phyloP scores from a whole-genome alignment of 1,140 invertebrate genomes.

The Colletes gigas region DNA sequence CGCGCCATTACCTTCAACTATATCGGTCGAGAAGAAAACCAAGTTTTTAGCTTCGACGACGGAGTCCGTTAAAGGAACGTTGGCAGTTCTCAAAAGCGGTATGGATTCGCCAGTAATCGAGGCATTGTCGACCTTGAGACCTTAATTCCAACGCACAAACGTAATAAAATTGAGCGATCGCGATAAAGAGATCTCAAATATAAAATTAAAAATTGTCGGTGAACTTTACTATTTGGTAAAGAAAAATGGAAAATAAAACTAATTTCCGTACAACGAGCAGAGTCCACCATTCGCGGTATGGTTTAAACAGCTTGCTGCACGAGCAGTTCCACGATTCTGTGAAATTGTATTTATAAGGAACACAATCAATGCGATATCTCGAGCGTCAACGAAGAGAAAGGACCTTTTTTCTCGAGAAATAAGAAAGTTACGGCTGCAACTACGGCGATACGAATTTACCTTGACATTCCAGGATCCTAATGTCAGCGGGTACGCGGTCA shows the following conservation, averaged over 20 bases:
- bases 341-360: constrained; percentile 20
- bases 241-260: no score
- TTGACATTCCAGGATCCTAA: constrained; percentile 86
- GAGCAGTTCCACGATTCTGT: background rate
- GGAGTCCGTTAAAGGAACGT: constrained; percentile 95
- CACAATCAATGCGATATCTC: constrained; percentile 44
- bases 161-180: no score
- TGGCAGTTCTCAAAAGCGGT: constrained; percentile 92
- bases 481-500: constrained; percentile 89
- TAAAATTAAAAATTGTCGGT: no score
- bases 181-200: no score
- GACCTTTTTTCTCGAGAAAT: constrained; percentile 55
- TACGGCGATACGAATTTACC: constrained; percentile 78
- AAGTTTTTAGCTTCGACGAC: constrained; percentile 97
- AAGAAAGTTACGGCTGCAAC: constrained; percentile 64
- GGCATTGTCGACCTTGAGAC: constrained; percentile 94
- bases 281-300: background rate
- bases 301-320: background rate
- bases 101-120: constrained; percentile 98
- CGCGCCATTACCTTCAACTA: constrained; percentile 89
- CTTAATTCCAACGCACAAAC: constrained; percentile 64
- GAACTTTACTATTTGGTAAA: no score
- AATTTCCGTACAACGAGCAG: background rate
- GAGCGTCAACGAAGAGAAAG: constrained; percentile 57
- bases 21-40: constrained; percentile 98